Conservation (phyloP, 2,797 vertebrate genomes). For the Neosalanx taihuensis region DNA sequence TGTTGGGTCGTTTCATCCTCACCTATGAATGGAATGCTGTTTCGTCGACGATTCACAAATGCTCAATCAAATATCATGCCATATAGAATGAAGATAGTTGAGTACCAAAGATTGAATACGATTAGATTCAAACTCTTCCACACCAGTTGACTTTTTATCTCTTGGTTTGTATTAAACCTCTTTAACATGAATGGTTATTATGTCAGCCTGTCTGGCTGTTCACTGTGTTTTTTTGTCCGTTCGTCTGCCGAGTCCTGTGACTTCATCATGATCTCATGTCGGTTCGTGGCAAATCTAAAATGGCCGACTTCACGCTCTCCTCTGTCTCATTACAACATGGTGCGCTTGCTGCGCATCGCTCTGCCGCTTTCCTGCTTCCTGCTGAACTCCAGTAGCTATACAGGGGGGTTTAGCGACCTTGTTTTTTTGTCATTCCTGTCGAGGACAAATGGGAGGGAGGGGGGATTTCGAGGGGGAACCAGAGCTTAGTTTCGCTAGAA, state of each 20-base stretch:
- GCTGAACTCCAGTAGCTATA: background rate
- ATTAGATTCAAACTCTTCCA: background rate
- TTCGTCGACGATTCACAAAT: no score
- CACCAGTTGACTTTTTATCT: background rate
- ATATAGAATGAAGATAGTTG: background rate
- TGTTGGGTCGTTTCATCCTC: no score
- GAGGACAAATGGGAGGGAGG: background rate
- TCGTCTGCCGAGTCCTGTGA: background rate
- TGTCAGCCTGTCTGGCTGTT: background rate
- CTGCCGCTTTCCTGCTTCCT: background rate
- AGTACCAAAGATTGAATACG: background rate
- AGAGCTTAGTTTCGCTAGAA: no score
- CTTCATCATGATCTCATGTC: slow-evolving; percentile 60
- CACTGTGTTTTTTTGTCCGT: background rate
- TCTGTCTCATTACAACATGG: slow-evolving; percentile 61
- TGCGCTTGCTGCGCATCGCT: slow-evolving; percentile 32
- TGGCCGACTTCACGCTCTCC: slow-evolving; percentile 66
- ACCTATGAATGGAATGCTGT: no score
- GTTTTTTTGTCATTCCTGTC: background rate
- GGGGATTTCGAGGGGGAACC: no score
- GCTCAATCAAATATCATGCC: no score
- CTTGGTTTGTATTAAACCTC: background rate
- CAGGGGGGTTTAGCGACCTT: background rate
- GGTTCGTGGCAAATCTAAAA: slow-evolving; percentile 74
- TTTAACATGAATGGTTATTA: background rate